Conservation (phyloP, 2,113 vertebrate genomes). For the Arvicanthis niloticus region DNA sequence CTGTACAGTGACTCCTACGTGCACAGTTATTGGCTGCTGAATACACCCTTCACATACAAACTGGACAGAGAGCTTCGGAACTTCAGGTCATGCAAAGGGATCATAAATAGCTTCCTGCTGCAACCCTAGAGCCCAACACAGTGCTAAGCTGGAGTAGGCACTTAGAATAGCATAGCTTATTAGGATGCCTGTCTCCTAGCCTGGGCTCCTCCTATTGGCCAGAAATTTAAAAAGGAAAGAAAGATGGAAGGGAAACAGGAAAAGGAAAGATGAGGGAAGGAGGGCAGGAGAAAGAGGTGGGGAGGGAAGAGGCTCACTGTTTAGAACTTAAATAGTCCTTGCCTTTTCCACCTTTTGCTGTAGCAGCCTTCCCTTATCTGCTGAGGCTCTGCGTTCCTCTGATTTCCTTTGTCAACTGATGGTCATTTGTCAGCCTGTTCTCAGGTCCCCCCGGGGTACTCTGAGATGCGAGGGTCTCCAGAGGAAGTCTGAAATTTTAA, state of each 20-base stretch:
- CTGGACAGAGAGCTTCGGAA: neutral
- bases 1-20: neutral
- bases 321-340: neutral
- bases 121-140: neutral
- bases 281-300: no score
- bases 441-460: fast-evolving
- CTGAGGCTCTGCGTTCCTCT: neutral
- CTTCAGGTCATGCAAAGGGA: neutral
- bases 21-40: neutral
- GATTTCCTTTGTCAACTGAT: no score
- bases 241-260: neutral
- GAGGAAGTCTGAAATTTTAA: neutral
- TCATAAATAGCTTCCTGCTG: neutral
- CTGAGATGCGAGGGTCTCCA: neutral
- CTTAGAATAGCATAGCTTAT: neutral
- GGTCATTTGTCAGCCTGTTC: neutral
- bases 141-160: neutral
- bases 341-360: neutral
- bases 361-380: neutral
- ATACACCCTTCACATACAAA: no score
- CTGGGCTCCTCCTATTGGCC: neutral
- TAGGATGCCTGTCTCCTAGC: neutral
- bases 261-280: neutral
- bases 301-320: no score
- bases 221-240: neutral